A percentile compares a stretch with the other conserved stretches of the same genome.
Evolutionary conservation across 2,113 vertebrate genomes (phyloP).

Genomic region (Hemicordylus capensis): DNA sequence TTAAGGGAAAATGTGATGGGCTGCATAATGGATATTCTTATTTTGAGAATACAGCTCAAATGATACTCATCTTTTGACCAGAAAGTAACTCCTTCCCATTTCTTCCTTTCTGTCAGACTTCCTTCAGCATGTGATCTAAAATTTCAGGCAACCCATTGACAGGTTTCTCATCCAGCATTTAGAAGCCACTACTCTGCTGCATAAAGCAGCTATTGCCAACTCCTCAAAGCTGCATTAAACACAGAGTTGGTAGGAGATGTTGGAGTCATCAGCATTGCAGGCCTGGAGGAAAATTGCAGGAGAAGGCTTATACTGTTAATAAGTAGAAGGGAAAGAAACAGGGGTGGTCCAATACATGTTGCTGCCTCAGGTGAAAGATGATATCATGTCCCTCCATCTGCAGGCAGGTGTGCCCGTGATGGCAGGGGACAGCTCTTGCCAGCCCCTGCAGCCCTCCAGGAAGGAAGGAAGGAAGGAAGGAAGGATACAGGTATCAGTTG

Average conservation of each 20-base stretch:
- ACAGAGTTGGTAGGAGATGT: background rate
- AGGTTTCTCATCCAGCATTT: background rate
- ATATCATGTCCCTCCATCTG: too few species aligned
- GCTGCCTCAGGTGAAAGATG: too few species aligned
- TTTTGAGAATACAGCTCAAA: background rate
- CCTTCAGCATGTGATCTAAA: background rate
- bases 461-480: too few species aligned
- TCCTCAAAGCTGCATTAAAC: too few species aligned
- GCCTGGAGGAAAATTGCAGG: background rate
- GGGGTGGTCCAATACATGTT: too few species aligned
- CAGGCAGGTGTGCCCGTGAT: too few species aligned
- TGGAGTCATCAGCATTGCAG: background rate
- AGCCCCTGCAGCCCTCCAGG: too few species aligned
- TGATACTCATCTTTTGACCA: background rate
- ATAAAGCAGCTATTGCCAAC: background rate
- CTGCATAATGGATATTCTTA: background rate
- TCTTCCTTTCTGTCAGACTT: background rate
- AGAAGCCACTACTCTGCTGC: background rate
- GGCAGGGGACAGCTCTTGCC: too few species aligned
- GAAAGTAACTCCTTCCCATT: background rate
- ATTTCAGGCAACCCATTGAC: background rate
- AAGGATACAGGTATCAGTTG: too few species aligned
- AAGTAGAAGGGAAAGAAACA: background rate
- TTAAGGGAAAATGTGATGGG: background rate
- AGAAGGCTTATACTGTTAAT: background rate